Evolutionary conservation across 2,888 invertebrate genomes (phyloP).

Genomic region (Sialis lutaria): DNA sequence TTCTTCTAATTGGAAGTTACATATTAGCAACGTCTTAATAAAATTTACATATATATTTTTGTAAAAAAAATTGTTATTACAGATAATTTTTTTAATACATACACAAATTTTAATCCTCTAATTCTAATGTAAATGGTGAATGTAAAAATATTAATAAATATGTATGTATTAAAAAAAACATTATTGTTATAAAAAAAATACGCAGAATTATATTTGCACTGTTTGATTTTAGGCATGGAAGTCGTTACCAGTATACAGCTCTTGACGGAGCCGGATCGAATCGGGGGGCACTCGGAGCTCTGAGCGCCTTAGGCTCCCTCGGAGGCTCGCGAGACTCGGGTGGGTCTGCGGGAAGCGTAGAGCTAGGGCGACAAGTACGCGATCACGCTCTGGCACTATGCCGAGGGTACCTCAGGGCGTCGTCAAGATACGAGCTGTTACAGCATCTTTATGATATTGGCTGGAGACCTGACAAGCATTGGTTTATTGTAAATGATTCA

Average conservation of each 20-base stretch:
- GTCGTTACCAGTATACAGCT: conserved; percentile 48
- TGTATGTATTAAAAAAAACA: too few relatives aligned
- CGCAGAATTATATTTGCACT: too few relatives aligned
- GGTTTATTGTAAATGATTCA: conserved; percentile 78
- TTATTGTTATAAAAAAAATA: too few relatives aligned
- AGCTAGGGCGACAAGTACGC: conserved; percentile 42
- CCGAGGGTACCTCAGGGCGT: conserved; percentile 40
- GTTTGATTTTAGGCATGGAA: conserved; percentile 23
- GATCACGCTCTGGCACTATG: conserved; percentile 50
- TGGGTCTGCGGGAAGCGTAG: conserved; percentile 33
- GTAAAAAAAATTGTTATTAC: too few relatives aligned
- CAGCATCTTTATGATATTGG: conserved; percentile 70
- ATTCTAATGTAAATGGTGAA: too few relatives aligned
- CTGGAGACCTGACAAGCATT: conserved; percentile 70
- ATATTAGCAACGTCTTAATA: too few relatives aligned
- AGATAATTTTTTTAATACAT: too few relatives aligned
- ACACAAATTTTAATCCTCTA: too few relatives aligned
- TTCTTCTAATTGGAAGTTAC: too few relatives aligned
- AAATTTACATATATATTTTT: too few relatives aligned
- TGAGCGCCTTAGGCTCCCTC: conserved; percentile 29
- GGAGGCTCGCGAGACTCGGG: conserved; percentile 14
- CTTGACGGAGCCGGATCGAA: conserved; percentile 36
- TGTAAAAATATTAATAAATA: too few relatives aligned
- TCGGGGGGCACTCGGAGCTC: conserved; percentile 16
- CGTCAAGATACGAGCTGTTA: conserved; percentile 57